Evolutionary conservation across 2,113 vertebrate genomes (phyloP).

Genomic region (Larimichthys crocea): DNA sequence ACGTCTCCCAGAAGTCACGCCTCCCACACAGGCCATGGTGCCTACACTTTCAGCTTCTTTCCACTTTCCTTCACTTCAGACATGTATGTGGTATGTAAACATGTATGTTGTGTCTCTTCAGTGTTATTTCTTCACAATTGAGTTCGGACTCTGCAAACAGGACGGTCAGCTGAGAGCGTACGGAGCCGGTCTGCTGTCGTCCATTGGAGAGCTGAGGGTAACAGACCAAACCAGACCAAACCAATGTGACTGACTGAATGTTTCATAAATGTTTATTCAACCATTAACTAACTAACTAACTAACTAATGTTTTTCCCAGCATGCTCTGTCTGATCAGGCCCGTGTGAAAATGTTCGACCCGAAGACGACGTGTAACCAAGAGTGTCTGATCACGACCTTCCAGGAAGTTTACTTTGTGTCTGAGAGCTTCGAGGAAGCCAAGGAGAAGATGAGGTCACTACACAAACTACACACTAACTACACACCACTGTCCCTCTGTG

Average conservation of each 20-base stretch:
- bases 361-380: constrained; percentile 93
- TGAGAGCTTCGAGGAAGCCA: constrained; percentile 98
- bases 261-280: too few relatives aligned
- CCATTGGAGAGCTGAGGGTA: constrained; percentile 96
- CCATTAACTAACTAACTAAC: too few relatives aligned
- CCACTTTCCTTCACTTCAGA: too few relatives aligned
- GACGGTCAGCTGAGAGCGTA: constrained; percentile 97
- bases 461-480: constrained; percentile 3
- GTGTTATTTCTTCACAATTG: constrained; percentile 99
- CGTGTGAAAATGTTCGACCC: constrained; percentile 94
- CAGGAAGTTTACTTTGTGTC: constrained; percentile 98
- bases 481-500: too few relatives aligned
- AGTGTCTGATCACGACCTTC: constrained; percentile 98
- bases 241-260: not conserved
- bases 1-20: too few relatives aligned
- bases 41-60: too few relatives aligned
- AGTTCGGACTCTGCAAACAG: constrained; percentile 99
- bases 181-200: constrained; percentile 95
- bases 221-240: not conserved
- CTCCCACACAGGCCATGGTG: too few relatives aligned
- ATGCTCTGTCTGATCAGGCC: constrained; percentile 94
- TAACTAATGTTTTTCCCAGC: constrained; percentile 81
- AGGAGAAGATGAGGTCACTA: constrained; percentile 95
- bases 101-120: constrained; percentile 60
- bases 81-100: too few relatives aligned